Percentiles rank a stretch among this genome's conserved stretches.
Evolutionary conservation across 2,888 invertebrate species (phyloP).

Genomic region (Dryadula phaetusa): DNA sequence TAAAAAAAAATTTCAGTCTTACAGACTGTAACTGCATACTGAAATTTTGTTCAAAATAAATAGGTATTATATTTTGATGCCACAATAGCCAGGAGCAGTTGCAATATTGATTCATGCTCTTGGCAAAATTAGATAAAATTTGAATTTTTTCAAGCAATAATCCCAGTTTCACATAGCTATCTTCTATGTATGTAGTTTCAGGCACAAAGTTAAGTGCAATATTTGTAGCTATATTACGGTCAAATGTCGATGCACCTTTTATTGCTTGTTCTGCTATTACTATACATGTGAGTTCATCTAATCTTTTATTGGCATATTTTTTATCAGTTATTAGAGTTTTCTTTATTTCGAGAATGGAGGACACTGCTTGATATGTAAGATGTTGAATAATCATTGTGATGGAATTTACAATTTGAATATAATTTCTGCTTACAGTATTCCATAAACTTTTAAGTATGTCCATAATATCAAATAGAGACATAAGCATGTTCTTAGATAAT

Average conservation of each 20-base stretch:
- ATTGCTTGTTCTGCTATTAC: constrained; percentile 89
- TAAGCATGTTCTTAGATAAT: constrained; percentile 89
- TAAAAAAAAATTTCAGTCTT: constrained; percentile 81
- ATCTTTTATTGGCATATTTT: constrained; percentile 86
- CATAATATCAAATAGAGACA: constrained; percentile 90
- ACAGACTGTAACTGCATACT: constrained; percentile 87
- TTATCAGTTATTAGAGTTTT: constrained; percentile 87
- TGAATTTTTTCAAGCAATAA: constrained; percentile 87
- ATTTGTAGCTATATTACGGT: constrained; percentile 86
- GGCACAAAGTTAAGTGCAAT: constrained; percentile 88
- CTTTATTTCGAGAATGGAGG: constrained; percentile 87
- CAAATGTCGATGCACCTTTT: constrained; percentile 86
- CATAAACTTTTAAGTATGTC: constrained; percentile 92
- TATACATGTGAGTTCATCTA: constrained; percentile 89
- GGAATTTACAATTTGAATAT: constrained; percentile 88
- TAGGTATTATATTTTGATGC: constrained; percentile 90
- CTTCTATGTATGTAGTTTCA: constrained; percentile 85
- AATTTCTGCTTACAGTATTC: constrained; percentile 87
- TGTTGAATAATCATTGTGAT: constrained; percentile 92
- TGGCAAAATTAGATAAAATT: constrained; percentile 84
- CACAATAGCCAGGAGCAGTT: constrained; percentile 92
- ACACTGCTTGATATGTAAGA: constrained; percentile 89
- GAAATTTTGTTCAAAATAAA: constrained; percentile 90
- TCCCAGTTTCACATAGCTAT: constrained; percentile 86
- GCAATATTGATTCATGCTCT: constrained; percentile 85